These are phyloP conservation scores for Molossus alvarezi DNA, from an alignment of 2,797 vertebrate genomes.

Conservation along the genomic window DNA sequence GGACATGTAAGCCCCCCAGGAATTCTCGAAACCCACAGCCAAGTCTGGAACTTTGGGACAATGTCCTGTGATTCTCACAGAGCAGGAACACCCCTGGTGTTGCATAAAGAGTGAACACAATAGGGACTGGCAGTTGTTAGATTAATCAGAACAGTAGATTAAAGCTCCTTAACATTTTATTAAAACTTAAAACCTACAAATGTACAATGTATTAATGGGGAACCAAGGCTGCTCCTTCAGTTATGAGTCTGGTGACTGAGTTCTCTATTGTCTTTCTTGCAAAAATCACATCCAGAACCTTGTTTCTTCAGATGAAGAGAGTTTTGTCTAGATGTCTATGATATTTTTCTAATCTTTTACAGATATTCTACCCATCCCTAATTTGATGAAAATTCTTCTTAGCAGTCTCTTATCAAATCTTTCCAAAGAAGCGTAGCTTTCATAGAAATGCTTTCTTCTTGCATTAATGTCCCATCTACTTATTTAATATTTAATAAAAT, in stretches of 20 bases:
- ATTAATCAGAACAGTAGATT: constrained; percentile 25
- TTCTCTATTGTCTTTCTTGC: neutral
- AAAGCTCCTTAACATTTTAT: neutral
- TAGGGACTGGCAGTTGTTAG: neutral
- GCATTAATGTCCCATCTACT: constrained; percentile 12
- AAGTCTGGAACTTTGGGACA: neutral
- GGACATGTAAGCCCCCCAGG: neutral
- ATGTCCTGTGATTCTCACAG: neutral
- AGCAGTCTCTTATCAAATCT: constrained; percentile 58
- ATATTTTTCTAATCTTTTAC: constrained; percentile 33
- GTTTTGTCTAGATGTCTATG: neutral
- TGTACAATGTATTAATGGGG: neutral
- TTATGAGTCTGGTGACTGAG: neutral
- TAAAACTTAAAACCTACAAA: neutral
- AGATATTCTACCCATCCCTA: constrained; percentile 44
- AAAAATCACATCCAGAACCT: constrained; percentile 15
- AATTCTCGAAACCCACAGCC: neutral
- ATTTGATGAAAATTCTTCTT: constrained; percentile 49
- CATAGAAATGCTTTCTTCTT: constrained; percentile 23
- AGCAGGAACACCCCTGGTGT: neutral
- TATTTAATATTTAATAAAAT: constrained; percentile 46
- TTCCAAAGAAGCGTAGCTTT: constrained; percentile 67
- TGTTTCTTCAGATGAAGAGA: constrained; percentile 35
- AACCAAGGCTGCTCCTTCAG: neutral
- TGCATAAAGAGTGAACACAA: neutral